Percentiles rank a stretch among this genome's conserved stretches.
phyloP scores from a whole-genome alignment of 64 coral and sea anemone species.

The Trachythela sp. region DNA sequence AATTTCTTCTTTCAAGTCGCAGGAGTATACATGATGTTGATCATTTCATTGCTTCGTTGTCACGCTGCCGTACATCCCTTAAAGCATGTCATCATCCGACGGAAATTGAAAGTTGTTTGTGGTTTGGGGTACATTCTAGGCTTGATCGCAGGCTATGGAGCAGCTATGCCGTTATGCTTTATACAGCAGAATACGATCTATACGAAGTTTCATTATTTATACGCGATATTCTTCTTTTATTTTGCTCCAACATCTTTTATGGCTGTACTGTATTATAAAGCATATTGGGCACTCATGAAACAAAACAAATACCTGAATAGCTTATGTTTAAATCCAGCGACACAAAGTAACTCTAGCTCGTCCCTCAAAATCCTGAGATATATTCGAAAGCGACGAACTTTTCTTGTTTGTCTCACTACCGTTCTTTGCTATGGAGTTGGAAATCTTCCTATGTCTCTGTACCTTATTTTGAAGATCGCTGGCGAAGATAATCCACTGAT shows the following conservation, averaged over 20 bases:
- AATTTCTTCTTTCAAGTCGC: not conserved
- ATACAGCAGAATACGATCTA: not conserved
- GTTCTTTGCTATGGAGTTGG: not conserved
- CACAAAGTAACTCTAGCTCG: not conserved
- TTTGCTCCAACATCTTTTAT: too few relatives aligned
- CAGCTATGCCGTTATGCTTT: not conserved
- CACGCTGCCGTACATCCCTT: not conserved
- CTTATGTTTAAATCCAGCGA: not conserved
- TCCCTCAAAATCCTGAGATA: not conserved
- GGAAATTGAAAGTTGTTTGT: slow-evolving; percentile 1
- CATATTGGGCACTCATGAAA: not conserved
- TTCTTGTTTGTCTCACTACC: not conserved
- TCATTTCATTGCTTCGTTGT: slow-evolving; percentile 33
- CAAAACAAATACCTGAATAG: not conserved
- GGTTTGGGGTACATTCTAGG: not conserved
- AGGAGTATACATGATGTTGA: slow-evolving; percentile 17
- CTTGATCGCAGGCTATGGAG: not conserved
- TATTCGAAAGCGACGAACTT: not conserved
- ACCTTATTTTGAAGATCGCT: not conserved
- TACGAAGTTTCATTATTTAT: too few relatives aligned
- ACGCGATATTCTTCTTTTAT: not conserved
- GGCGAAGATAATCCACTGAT: too few relatives aligned
- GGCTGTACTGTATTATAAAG: too few relatives aligned
- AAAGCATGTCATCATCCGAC: too few relatives aligned
- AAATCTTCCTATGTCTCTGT: not conserved